Percentiles rank a stretch among this genome's conserved stretches.
Evolutionary conservation across 1,140 invertebrate species (phyloP).

Genomic region (Pararge aegeria): DNA sequence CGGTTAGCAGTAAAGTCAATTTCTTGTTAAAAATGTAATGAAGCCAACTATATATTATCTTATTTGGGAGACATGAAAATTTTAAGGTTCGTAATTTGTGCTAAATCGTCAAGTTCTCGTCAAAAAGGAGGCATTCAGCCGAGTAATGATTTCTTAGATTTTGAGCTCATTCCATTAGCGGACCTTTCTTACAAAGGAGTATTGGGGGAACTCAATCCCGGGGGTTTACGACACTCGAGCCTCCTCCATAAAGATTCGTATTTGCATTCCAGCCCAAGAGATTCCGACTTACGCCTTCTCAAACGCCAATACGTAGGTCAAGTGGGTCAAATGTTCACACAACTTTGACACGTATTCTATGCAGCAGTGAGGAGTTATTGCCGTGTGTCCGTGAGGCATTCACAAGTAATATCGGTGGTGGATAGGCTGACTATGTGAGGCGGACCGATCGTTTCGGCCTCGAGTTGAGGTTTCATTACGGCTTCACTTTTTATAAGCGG

Average conservation of each 20-base stretch:
- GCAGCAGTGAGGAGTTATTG: slow-evolving; percentile 11
- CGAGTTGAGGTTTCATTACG: slow-evolving; percentile 31
- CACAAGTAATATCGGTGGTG: slow-evolving; percentile 26
- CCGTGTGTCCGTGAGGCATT: background rate
- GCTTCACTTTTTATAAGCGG: slow-evolving; percentile 28
- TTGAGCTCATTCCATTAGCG: slow-evolving; percentile 60
- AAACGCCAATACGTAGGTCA: slow-evolving; percentile 58
- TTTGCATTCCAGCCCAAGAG: slow-evolving; percentile 64
- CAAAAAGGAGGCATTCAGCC: background rate
- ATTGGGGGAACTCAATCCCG: slow-evolving; percentile 53
- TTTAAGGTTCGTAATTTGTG: slow-evolving; percentile 4
- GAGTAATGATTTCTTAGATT: slow-evolving; percentile 14
- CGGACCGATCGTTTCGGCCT: slow-evolving; percentile 22
- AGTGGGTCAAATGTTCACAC: slow-evolving; percentile 24
- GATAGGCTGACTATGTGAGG: slow-evolving; percentile 21
- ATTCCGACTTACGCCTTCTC: slow-evolving; percentile 51
- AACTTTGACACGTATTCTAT: slow-evolving; percentile 21
- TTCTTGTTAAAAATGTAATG: no score
- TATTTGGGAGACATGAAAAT: background rate
- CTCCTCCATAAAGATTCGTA: slow-evolving; percentile 65
- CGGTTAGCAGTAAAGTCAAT: no score
- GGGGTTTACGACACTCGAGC: slow-evolving; percentile 48
- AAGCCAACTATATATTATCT: no score
- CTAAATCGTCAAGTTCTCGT: slow-evolving; percentile 17
- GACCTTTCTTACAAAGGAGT: slow-evolving; percentile 55